Base-by-base conservation (phyloP, 2,797 vertebrate genomes). In the Botia kubotai region DNA sequence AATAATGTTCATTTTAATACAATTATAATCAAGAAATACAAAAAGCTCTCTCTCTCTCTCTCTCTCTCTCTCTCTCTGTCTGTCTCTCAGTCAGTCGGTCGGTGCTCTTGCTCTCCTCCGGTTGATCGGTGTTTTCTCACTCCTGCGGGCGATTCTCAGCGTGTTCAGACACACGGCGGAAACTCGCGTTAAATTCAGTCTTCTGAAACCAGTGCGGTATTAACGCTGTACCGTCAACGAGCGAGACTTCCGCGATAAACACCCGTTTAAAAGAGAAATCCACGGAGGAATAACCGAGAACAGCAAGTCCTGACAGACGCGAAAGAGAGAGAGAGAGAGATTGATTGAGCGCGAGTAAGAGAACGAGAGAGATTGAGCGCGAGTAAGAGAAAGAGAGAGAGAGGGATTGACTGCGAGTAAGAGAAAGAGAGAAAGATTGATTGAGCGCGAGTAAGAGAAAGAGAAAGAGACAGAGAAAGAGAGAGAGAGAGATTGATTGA, bases 301-400 rank as follows among this genome's bases (percentile, higher is more conserved):
- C 88, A 83, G 90, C 91, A 93, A 93, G 89, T 91, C 87, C 86
- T 72, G 75, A 66, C n/a, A n/a, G n/a, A n/a, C n/a, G n/a, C n/a
- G 29, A 29, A 4, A 29, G 2, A 29, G 29, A 2, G 29, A 29
- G 83, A 83, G 89, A 88, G 87, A 78, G 82, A 77, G 77, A 81
- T 79, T 84, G 80, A 81, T 46, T 19, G 70, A 65, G 77, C n/a
- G 82, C 67, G 69, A 80, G 82, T 12, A 4, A 29, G 29, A 29
- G 29, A 29, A 4, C 63, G 55, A 77, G 84, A 76, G 78, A 68
- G 63, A 75, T 72, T n/a, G n/a, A n/a, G n/a, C n/a, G n/a, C n/a
- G n/a, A n/a, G n/a, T n/a, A 29, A 29, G 29, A 29, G 29, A 29
- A 4, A 29, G 29, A 29, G 29, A 29, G 29, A 29, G 29, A 29